Conservation (phyloP, 2,888 invertebrate species). For the Drosophila kanekoi region DNA sequence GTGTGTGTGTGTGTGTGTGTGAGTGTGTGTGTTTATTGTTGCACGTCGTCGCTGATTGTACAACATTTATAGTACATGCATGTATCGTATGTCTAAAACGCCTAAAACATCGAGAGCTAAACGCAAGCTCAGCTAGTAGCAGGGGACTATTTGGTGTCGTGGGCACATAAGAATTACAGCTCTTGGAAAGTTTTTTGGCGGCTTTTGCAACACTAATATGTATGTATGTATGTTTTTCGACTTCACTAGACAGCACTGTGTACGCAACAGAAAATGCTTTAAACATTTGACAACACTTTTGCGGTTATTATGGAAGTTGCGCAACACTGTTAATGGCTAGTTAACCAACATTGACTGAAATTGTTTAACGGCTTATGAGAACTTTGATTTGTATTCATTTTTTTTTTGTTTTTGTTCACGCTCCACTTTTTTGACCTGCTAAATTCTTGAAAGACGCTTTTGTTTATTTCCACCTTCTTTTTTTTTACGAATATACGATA, state of each 20-base stretch:
- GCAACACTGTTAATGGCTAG: constrained; percentile 16
- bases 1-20: constrained; percentile 7
- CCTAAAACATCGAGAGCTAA: constrained; percentile 74
- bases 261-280: constrained; percentile 8
- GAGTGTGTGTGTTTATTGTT: constrained; percentile 62
- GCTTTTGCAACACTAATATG: constrained; percentile 41
- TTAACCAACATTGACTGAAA: constrained; percentile 34
- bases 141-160: constrained; percentile 12
- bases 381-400: background rate
- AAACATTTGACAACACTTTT: constrained; percentile 29
- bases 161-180: constrained; percentile 49
- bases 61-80: constrained; percentile 73
- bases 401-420: background rate
- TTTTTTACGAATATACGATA: constrained; percentile 6
- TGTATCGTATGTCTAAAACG: constrained; percentile 69
- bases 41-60: constrained; percentile 81
- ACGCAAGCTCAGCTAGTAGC: constrained; percentile 57
- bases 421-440: constrained; percentile 9
- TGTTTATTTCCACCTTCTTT: constrained; percentile 6
- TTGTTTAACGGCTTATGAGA: constrained; percentile 6
- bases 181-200: constrained; percentile 33
- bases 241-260: constrained; percentile 10
- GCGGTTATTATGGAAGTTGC: constrained; percentile 11
- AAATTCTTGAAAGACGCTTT: constrained; percentile 2
- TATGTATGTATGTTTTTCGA: constrained; percentile 5